Evolutionary conservation across 2,797 vertebrate species (phyloP).

Genomic region (Mus caroli): DNA sequence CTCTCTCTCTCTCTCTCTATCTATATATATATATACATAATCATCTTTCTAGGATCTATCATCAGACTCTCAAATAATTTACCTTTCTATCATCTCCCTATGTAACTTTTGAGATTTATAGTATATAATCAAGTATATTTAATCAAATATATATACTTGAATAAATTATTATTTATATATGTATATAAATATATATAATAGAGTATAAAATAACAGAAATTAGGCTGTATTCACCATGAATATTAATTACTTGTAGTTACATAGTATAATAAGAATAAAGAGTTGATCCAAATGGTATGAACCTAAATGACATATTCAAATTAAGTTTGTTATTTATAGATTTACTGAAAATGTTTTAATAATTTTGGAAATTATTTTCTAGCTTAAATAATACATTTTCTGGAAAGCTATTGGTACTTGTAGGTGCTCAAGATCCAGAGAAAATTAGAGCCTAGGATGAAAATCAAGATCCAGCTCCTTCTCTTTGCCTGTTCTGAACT

Average conservation of each 20-base stretch:
- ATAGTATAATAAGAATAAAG: neutral
- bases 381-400: neutral
- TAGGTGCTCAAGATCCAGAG: neutral
- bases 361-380: neutral
- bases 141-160: neutral
- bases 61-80: neutral
- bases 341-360: neutral
- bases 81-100: neutral
- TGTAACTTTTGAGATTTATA: neutral
- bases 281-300: neutral
- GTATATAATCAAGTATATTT: neutral
- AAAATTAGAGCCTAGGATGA: neutral
- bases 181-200: neutral
- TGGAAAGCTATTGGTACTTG: neutral
- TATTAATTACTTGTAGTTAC: neutral
- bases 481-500: neutral
- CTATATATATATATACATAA: neutral
- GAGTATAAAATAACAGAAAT: neutral
- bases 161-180: neutral
- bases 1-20: neutral
- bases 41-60: neutral
- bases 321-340: neutral
- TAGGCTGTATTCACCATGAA: neutral
- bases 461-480: neutral
- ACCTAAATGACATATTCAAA: neutral